Base-by-base conservation (phyloP, 2,888 invertebrate genomes). In the Plemyria rubiginata region DNA sequence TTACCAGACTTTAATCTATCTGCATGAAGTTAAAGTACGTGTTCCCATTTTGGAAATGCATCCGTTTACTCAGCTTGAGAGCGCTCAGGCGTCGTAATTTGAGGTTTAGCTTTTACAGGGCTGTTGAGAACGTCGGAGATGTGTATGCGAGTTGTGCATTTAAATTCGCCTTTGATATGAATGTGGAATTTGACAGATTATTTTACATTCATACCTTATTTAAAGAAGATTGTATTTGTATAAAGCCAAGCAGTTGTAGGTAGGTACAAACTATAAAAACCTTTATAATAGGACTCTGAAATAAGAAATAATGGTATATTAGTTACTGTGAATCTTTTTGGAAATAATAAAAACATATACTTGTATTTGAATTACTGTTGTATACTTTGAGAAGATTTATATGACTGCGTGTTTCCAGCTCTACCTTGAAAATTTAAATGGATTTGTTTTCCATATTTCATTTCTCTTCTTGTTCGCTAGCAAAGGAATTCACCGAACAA, bases 401-500 rank as follows among this genome's bases (percentile, higher is more conserved):
- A 11, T 38, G 29, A n/a, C 29, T 12, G 46, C 11, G 16, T 32
- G 28, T 53, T 43, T 45, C n/a, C 36, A 38, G 16, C 36, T 36
- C 12, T 45, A 13, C 43, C 36, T 46, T 52, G 40, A 43, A 60
- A 32, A 49, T 60, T 16, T 49, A 38, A 46, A 46, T 54, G 36
- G 32, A 49, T 41, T 49, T 49, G 16, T 60, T 28, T 46, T 55
- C 52, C 53, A 58, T 60, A 64, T 55, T 56, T 56, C 57, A 65
- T 60, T 65, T 54, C 56, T 41, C 29, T 45, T 53, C 56, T 38
- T 64, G 64, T 62, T 67, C 55, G 57, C 62, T 59, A 58, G 65
- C 55, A 61, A 59, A 65, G 56, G 61, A 48, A 54, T 61, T 61
- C 54, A n/a, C 64, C 60, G 59, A 58, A 66, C 64, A 65, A 70